Evolutionary conservation across 2,113 vertebrate species (phyloP).

Genomic region (Pelecanoides urinatrix): DNA sequence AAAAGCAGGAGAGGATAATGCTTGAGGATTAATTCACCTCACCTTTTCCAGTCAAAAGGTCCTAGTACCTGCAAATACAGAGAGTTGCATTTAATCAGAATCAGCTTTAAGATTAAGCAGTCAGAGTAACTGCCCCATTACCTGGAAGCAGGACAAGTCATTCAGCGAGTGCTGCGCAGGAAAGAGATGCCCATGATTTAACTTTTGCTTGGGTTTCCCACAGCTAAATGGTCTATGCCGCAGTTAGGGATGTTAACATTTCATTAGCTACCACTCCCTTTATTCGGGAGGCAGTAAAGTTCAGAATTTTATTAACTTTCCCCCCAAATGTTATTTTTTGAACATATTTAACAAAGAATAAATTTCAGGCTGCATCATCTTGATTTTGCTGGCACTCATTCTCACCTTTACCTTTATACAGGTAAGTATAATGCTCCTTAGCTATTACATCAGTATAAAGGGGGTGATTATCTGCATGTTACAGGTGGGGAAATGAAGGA

Average conservation of each 20-base stretch:
- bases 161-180: background rate
- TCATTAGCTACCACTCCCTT: background rate
- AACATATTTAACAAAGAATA: background rate
- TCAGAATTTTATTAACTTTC: background rate
- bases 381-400: background rate
- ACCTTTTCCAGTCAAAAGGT: background rate
- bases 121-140: background rate
- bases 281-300: background rate
- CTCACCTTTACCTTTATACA: background rate
- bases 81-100: background rate
- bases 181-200: background rate
- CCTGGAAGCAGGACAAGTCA: background rate
- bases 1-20: conserved; percentile 3
- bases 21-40: background rate
- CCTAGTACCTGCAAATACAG: conserved; percentile 23
- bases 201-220: background rate
- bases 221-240: accelerated
- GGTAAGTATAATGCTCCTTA: background rate
- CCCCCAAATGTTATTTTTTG: background rate
- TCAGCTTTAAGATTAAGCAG: background rate
- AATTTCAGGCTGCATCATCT: background rate
- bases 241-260: background rate
- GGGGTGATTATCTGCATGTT: background rate
- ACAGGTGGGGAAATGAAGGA: background rate
- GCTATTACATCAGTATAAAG: background rate